A percentile compares a stretch with the other conserved stretches of the same genome.
Evolutionary conservation across 1,140 invertebrate genomes (phyloP).

Genomic region (Dinothrombium tinctorium): DNA sequence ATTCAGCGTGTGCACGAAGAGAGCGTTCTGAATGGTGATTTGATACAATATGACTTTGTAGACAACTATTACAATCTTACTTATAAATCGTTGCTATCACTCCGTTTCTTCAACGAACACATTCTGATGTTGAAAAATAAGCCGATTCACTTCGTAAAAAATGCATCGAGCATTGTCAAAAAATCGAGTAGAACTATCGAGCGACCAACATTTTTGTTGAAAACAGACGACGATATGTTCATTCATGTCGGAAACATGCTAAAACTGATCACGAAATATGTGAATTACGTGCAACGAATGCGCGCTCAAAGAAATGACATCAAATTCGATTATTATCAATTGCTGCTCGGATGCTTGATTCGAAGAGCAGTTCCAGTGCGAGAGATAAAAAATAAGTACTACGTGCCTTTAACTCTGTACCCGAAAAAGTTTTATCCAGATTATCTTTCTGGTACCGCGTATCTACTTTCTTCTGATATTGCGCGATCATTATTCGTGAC

Average conservation of each 20-base stretch:
- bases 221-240: conserved; percentile 29
- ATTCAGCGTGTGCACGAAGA: conserved; percentile 25
- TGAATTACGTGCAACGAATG: conserved; percentile 1
- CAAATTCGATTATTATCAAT: background rate
- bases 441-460: conserved; percentile 60
- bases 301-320: background rate
- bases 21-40: conserved; percentile 39
- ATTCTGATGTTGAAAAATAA: background rate
- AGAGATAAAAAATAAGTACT: background rate
- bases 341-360: background rate
- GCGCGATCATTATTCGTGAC: conserved; percentile 9
- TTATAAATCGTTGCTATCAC: conserved; percentile 47
- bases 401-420: conserved; percentile 50
- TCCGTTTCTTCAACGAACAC: conserved; percentile 7
- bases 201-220: conserved; percentile 20
- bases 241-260: conserved; percentile 29
- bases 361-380: background rate
- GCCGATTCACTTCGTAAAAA: background rate
- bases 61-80: conserved; percentile 80
- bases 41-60: conserved; percentile 51
- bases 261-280: background rate
- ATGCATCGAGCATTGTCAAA: background rate
- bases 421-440: conserved; percentile 42
- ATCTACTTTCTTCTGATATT: conserved; percentile 40
- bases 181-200: background rate